Evolutionary conservation across 2,888 invertebrate genomes (phyloP), one percentile per base, ranked within the genome.

Genomic region (Melinaea marsaeus): DNA sequence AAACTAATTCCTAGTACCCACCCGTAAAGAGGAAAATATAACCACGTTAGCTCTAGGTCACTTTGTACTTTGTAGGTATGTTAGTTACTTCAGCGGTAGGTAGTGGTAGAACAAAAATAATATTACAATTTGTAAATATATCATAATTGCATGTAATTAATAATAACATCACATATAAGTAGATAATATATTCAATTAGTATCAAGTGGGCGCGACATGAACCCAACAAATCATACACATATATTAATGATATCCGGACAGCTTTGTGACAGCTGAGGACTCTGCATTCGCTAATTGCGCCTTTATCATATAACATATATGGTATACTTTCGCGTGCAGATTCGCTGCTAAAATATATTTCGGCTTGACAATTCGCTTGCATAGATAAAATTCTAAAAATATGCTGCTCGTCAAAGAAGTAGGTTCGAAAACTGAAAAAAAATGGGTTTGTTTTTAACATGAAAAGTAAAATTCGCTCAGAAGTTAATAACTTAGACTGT

Each of bases 161-260:
- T 37, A 37, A 57, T 57, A 58, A 45, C 22, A 51, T 47, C 34
- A 55, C 51, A 55, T 59, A 56, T 35, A n/a, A 32, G 60, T 34
- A 32, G 45, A 47, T 67, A 63, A 67, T 67, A 55, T 61, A 65
- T 65, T 67, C 67, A 65, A 67, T 67, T 63, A 67, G 59, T 55
- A 58, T 48, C 62, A 64, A 65, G 67, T 63, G 67, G 65, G 67
- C 59, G 46, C 57, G 65, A 61, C 65, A 42, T 58, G 55, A 56
- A 63, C 54, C 57, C 54, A 55, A 67, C 67, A 65, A 67, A 67
- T 67, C 67, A 67, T 65, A 65, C 65, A 55, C 59, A 59, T 51
- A 63, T 67, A 65, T 67, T 65, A 65, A 64, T 64, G 67, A 65
- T 67, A 62, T 59, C 62, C 67, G 54, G 67, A 67, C 65, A 58